Percentiles rank a stretch among this genome's conserved stretches.
phyloP scores from a whole-genome alignment of 2,797 vertebrate species.

The Anguilla megastoma region DNA sequence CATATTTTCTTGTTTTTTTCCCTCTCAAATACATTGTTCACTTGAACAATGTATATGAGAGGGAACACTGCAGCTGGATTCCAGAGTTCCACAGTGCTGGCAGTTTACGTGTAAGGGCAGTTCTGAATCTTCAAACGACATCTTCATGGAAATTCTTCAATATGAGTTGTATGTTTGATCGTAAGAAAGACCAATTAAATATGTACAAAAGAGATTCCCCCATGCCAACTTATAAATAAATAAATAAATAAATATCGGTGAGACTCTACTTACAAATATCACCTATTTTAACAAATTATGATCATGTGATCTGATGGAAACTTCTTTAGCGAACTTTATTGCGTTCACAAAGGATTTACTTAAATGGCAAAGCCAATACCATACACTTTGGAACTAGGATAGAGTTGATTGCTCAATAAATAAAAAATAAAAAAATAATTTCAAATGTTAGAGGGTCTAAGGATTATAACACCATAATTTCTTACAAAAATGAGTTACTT shows the following conservation, averaged over 20 bases:
- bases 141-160: slow-evolving; percentile 34
- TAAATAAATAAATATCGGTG: slow-evolving; percentile 6
- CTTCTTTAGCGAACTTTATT: neutral
- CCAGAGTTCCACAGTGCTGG: slow-evolving; percentile 1
- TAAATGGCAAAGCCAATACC: neutral
- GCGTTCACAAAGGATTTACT: neutral
- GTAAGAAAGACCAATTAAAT: slow-evolving; percentile 15
- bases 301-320: neutral
- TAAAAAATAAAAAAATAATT: neutral
- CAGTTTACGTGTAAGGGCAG: slow-evolving; percentile 12
- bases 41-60: neutral
- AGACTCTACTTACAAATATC: neutral
- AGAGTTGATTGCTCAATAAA: neutral
- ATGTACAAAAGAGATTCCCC: slow-evolving; percentile 20
- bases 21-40: neutral
- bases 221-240: neutral
- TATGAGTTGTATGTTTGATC: slow-evolving; percentile 12
- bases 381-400: neutral
- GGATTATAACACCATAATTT: neutral
- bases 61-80: neutral
- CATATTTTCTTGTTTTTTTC: neutral
- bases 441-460: neutral
- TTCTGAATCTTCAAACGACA: slow-evolving; percentile 38
- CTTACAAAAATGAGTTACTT: neutral
- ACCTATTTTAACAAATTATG: neutral